Percentiles rank a stretch among this genome's conserved stretches.
Evolutionary conservation across 2,113 vertebrate species (phyloP).

Genomic region (Pygoscelis adeliae): DNA sequence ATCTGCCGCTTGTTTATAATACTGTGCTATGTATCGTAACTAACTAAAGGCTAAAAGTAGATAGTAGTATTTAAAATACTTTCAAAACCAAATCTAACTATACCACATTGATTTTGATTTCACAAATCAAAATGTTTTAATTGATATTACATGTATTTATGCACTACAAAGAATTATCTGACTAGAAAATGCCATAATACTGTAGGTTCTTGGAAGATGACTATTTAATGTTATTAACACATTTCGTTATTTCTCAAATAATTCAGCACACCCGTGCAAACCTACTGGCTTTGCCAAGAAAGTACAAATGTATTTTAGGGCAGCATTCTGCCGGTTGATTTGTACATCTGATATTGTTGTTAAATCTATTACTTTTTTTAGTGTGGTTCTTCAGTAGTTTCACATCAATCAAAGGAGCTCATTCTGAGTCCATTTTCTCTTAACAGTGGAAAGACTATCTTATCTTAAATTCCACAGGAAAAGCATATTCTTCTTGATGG

Average conservation of each 20-base stretch:
- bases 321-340: not conserved
- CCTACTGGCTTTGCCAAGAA: not conserved
- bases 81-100: not conserved
- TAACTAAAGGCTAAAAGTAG: not conserved
- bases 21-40: not conserved
- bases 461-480: not conserved
- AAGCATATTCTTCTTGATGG: not conserved
- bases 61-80: not conserved
- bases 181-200: not conserved
- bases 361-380: not conserved
- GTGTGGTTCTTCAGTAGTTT: not conserved
- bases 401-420: not conserved
- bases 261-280: not conserved
- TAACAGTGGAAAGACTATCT: not conserved
- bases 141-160: not conserved
- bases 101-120: not conserved
- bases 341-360: slow-evolving; percentile 5
- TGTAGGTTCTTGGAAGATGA: not conserved
- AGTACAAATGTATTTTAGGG: not conserved
- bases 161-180: not conserved
- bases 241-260: not conserved
- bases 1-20: not conserved
- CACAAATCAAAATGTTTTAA: not conserved
- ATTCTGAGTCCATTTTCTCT: not conserved
- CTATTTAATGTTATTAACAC: not conserved